phyloP scores from a whole-genome alignment of 64 coral and sea anemone species.

The Stylophora pistillata region DNA sequence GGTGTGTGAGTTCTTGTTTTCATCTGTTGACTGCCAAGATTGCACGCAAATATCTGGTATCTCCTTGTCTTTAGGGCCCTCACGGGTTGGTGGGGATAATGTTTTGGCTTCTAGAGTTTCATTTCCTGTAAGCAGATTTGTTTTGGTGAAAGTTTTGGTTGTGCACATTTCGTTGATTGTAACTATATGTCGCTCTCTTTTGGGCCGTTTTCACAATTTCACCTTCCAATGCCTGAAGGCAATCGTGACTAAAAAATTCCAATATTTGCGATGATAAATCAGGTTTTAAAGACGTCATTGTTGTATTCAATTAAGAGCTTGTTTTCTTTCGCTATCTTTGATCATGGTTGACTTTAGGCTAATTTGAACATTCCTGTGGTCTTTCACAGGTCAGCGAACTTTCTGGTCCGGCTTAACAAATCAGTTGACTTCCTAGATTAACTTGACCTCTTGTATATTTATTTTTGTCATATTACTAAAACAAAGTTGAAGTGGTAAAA shows the following conservation, averaged over 20 bases:
- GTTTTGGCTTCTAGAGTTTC: constrained; percentile 17
- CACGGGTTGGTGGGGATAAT: neutral
- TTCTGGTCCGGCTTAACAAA: neutral
- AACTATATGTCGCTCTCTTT: neutral
- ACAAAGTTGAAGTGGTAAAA: too few relatives aligned
- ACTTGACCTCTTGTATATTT: neutral
- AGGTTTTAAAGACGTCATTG: neutral
- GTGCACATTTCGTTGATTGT: neutral
- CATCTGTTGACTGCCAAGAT: neutral
- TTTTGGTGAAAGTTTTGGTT: constrained; percentile 13
- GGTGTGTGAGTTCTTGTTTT: neutral
- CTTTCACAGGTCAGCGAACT: neutral
- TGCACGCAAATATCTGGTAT: neutral
- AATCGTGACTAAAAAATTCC: neutral
- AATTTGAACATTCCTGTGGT: neutral
- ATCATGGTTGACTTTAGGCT: neutral
- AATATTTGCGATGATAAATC: neutral
- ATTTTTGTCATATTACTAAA: too few relatives aligned
- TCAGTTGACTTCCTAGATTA: neutral
- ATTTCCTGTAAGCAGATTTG: constrained; percentile 12
- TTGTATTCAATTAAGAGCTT: neutral
- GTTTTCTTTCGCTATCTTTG: constrained; percentile 19
- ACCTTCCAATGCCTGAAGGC: neutral
- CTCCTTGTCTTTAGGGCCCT: neutral
- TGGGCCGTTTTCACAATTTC: neutral